phyloP scores from a whole-genome alignment of 2,888 invertebrate genomes.

The Erpobdella octoculata region DNA sequence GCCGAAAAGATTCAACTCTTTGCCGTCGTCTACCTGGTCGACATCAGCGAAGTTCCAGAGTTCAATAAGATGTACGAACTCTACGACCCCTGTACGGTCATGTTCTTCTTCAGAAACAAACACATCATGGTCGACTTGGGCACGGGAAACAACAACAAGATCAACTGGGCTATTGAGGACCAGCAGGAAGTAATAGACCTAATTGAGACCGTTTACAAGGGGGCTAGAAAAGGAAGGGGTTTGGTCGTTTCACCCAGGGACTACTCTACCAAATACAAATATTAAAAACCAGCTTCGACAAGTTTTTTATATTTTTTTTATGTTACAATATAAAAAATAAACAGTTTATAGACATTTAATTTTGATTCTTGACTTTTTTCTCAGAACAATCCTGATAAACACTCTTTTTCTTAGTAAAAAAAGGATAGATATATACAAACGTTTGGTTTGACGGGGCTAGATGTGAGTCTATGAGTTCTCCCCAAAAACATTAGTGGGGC shows the following conservation, averaged over 20 bases:
- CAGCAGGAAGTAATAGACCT: conserved; percentile 99
- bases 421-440: too few relatives aligned
- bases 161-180: conserved; percentile 96
- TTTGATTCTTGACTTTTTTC: too few relatives aligned
- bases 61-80: conserved; percentile 85
- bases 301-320: too few relatives aligned
- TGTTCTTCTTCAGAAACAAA: conserved; percentile 99
- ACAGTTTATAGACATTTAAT: too few relatives aligned
- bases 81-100: conserved; percentile 96
- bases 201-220: conserved; percentile 92
- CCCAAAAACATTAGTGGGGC: too few relatives aligned
- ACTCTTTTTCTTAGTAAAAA: too few relatives aligned
- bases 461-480: too few relatives aligned
- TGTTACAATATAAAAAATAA: too few relatives aligned
- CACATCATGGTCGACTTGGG: conserved; percentile 99
- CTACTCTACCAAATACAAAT: conserved; percentile 69
- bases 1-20: conserved; percentile 82
- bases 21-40: conserved; percentile 91
- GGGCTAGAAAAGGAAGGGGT: conserved; percentile 95
- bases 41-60: conserved; percentile 94
- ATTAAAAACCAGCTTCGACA: background rate
- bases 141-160: conserved; percentile 97
- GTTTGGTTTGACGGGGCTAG: too few relatives aligned
- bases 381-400: too few relatives aligned
- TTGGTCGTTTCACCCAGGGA: conserved; percentile 97